Conservation (phyloP, 1,140 invertebrate genomes). For the Rhynchophorus ferrugineus region DNA sequence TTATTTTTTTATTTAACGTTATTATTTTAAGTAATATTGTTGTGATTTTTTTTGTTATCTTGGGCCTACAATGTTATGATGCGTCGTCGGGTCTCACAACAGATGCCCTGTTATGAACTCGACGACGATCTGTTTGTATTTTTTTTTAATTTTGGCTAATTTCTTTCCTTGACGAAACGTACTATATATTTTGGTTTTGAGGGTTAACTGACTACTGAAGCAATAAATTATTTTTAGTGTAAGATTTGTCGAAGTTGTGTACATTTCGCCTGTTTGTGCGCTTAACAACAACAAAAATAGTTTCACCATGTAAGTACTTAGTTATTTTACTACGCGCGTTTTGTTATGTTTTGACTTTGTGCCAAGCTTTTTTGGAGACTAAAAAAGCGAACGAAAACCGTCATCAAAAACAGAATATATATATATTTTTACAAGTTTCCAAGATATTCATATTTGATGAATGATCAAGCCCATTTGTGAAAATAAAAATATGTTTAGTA, state of each 20-base stretch:
- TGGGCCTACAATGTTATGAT: no score
- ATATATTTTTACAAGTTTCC: constrained; percentile 21
- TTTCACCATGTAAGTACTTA: background rate
- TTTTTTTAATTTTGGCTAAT: background rate
- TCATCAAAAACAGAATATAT: constrained; percentile 14
- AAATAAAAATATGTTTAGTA: constrained; percentile 31
- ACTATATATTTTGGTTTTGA: constrained; percentile 13
- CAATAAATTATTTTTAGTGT: constrained; percentile 5
- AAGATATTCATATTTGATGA: constrained; percentile 16
- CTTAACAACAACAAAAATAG: no score
- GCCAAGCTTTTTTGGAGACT: no score
- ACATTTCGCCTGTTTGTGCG: background rate
- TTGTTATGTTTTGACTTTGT: constrained; percentile 18
- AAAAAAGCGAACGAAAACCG: constrained; percentile 23
- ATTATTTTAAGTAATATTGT: constrained; percentile 36
- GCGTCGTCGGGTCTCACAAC: no score
- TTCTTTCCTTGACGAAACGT: background rate
- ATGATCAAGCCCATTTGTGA: constrained; percentile 7
- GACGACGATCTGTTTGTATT: no score
- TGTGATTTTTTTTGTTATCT: constrained; percentile 32
- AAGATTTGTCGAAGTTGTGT: background rate
- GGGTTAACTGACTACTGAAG: constrained; percentile 2
- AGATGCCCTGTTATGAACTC: no score
- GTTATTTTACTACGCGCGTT: background rate
- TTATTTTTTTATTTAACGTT: constrained; percentile 28